phyloP scores from a whole-genome alignment of 2,113 vertebrate genomes.

The Pluvianellus socialis region DNA sequence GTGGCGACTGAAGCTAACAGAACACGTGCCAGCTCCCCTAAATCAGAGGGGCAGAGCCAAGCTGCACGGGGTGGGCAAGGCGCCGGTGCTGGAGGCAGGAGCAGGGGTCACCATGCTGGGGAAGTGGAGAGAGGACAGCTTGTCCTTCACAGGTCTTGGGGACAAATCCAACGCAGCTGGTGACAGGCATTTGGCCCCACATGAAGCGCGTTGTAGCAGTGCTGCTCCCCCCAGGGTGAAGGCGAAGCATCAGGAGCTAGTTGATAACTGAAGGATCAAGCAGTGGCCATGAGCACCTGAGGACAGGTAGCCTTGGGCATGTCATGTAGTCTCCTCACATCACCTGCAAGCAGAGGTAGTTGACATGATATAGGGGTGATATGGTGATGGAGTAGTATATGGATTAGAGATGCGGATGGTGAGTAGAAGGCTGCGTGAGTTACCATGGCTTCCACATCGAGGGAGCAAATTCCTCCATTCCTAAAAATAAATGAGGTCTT shows the following conservation, averaged over 20 bases:
- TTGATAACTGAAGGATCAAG: neutral
- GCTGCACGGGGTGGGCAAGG: rapidly evolving
- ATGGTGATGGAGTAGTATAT: neutral
- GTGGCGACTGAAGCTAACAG: neutral
- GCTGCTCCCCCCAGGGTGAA: neutral
- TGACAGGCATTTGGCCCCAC: neutral
- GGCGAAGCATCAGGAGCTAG: neutral
- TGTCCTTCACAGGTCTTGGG: neutral
- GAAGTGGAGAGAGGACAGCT: neutral
- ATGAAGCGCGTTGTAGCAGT: neutral
- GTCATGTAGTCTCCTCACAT: neutral
- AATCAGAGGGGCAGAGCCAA: neutral
- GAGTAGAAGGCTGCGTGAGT: neutral
- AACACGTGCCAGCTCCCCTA: neutral
- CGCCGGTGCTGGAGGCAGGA: neutral
- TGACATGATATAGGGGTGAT: neutral
- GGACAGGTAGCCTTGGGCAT: neutral
- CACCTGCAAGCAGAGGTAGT: neutral
- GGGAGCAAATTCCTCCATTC: neutral
- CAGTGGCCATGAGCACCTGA: neutral
- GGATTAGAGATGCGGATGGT: neutral
- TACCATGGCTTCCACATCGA: rapidly evolving
- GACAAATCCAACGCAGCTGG: neutral
- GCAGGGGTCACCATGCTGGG: neutral
- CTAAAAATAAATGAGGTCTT: neutral